Base-by-base conservation (phyloP, 2,797 vertebrate species). In the Peromyscus attwateri region DNA sequence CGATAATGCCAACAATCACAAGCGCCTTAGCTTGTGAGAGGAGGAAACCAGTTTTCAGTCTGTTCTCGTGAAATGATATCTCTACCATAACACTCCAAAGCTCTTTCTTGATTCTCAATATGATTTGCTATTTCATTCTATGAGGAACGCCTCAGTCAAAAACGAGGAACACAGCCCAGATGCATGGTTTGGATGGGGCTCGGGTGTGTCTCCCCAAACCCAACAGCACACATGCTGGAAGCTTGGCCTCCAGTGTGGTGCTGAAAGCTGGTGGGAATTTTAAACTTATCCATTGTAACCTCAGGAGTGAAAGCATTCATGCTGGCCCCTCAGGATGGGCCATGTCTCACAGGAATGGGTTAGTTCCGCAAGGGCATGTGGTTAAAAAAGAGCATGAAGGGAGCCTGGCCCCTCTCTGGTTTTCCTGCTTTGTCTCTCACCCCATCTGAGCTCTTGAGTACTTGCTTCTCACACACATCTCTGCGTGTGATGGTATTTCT, bases 111-210 rank as follows among this genome's bases (percentile, higher is more conserved):
- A 27, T 62, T 27, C 49, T 43, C 34, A 70, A 27, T 40, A 68
- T n/a, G 77, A 91, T n/a, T 82, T 46, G 37, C 14, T 49, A 6
- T 90, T 89, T 83, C 81, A 3, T 75, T 95, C 62, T 46, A 31
- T 60, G 40, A 95, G 57, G 57, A 90, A 68, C 82, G 68, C 71
- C 37, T 27, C 68, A 93, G 73, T 89, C 57, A 31, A 79, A 93
- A 93, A 68, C 6, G 19, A 70, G 13, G 83, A 88, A 12, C 62
- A 40, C 43, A 75, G 12, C 40, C 83, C 31, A 87, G 49, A 31
- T 52, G 16, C 12, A 29, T 27, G n/a, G 62, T 77, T 46, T 92
- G 19, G 14, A 40, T 57, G 16, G 27, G 21, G 31, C 37, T 80
- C 60, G 10, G 16, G 3, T 85, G 19, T 46, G 64, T 60, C 31